Evolutionary conservation across 2,797 vertebrate species (phyloP), one percentile per base, ranked within the genome.

Genomic region (Fistularia commersonii): DNA sequence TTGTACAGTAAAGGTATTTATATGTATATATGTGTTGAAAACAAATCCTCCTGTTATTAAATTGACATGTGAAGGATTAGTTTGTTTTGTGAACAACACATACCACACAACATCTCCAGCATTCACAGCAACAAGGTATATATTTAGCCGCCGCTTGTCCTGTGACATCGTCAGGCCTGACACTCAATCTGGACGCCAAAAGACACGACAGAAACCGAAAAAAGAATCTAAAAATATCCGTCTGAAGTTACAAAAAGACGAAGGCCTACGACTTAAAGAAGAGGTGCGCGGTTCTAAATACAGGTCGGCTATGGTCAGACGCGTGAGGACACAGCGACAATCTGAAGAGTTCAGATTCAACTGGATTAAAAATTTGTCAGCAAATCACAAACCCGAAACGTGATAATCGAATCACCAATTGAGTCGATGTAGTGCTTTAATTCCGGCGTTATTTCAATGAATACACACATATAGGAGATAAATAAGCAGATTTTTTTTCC

Each of bases 171-270:
- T 72, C 76, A 60, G 51, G 69, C 74, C 80, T 83, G 90, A 90
- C 87, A 91, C 82, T 76, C 74, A 85, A 91, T 87, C 82, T 84
- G 59, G 69, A 77, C 58, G 79, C 80, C 76, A 73, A 81, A 83
- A 84, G 87, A 69, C 80, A 81, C 51, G 80, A 83, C 31, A 49
- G 87, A 88, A 87, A 84, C 70, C 83, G 77, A 63, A 87, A 23
- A 88, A 88, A 88, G 66, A 77, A 58, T 74, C 86, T 90, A 90
- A 89, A 91, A 87, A 90, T 92, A 90, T 84, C 86, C 80, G 82
- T 87, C 87, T 88, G 84, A 88, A 89, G 85, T 89, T 82, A 90
- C 85, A 88, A 90, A 23, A 90, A 89, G 83, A 86, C 72, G 48
- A 46, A 74, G 68, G 48, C 61, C 72, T 66, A 68, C 79, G 76